Evolutionary conservation across 2,113 vertebrate species (phyloP).

Genomic region (Columba livia): DNA sequence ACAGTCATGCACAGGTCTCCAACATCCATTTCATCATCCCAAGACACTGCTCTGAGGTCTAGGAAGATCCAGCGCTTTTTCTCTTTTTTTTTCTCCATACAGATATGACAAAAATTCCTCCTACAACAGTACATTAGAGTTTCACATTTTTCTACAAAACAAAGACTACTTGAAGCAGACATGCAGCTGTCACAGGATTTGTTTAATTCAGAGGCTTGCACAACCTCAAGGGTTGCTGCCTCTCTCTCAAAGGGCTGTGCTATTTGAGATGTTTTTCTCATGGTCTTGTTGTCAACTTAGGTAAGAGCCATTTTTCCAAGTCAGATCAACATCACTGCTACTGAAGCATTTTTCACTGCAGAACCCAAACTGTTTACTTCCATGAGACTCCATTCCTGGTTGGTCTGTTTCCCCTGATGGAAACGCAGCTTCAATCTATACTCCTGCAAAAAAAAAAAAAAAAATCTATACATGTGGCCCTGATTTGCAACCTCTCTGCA

Average conservation of each 20-base stretch:
- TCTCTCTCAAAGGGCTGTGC: background rate
- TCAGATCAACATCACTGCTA: background rate
- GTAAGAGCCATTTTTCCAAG: background rate
- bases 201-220: background rate
- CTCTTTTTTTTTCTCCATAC: background rate
- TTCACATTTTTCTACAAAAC: background rate
- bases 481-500: conserved; percentile 45
- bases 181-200: background rate
- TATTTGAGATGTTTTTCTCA: background rate
- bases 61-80: background rate
- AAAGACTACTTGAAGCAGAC: background rate
- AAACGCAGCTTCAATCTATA: background rate
- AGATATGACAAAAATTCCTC: background rate
- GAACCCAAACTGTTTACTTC: background rate
- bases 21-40: background rate
- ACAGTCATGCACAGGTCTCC: background rate
- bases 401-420: background rate
- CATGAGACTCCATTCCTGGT: background rate
- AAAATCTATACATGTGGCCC: conserved; percentile 13
- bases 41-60: background rate
- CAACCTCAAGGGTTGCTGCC: background rate
- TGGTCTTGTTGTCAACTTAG: background rate
- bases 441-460: conserved; percentile 8
- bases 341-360: background rate
- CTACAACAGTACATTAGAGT: background rate